Conservation (phyloP, 2,113 vertebrate genomes). For the Lonchura striata region DNA sequence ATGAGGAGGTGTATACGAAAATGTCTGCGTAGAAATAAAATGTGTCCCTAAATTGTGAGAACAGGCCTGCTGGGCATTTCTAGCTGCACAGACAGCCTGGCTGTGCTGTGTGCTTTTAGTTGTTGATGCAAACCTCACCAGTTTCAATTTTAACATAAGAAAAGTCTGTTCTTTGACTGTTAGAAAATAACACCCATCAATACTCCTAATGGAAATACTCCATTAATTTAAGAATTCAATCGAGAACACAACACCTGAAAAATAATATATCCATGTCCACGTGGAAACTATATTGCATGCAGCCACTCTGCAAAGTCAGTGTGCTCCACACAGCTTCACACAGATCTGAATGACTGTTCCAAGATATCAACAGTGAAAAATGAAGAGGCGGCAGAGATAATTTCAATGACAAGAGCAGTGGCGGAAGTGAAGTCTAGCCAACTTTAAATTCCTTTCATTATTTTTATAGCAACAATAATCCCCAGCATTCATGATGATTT, state of each 20-base stretch:
- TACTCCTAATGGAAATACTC: not conserved
- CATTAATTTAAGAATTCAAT: not conserved
- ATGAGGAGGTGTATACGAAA: not conserved
- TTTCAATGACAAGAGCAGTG: not conserved
- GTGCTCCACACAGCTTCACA: not conserved
- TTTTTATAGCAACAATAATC: constrained; percentile 45
- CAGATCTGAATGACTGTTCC: not conserved
- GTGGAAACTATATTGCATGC: fast-evolving
- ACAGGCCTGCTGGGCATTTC: not conserved
- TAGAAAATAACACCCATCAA: not conserved
- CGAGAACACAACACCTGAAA: not conserved
- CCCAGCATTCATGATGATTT: constrained; percentile 6
- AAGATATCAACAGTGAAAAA: not conserved
- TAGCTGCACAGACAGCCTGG: not conserved
- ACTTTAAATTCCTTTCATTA: not conserved
- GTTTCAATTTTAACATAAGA: not conserved
- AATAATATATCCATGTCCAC: not conserved
- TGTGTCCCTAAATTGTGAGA: not conserved
- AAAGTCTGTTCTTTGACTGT: not conserved
- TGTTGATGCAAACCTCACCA: not conserved
- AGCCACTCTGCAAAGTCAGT: not conserved
- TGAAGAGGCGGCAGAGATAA: not conserved
- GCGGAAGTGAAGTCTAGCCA: constrained; percentile 8
- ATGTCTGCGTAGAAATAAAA: not conserved
- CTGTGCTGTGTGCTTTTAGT: not conserved